Conservation (phyloP, 2,888 invertebrate genomes). For the Morpho helenor region DNA sequence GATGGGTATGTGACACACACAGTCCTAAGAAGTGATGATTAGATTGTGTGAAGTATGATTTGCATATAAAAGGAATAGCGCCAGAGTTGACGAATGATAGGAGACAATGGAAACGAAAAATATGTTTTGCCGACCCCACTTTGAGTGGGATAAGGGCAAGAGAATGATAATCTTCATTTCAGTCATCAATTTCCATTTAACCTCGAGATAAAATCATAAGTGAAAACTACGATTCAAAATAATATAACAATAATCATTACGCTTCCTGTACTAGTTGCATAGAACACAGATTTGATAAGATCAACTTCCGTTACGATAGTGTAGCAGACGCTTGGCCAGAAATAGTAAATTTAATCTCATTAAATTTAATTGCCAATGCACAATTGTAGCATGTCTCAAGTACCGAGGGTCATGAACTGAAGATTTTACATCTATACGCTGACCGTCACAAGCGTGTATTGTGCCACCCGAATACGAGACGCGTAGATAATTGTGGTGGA, state of each 20-base stretch:
- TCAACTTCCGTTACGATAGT: slow-evolving; percentile 38
- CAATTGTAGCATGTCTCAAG: slow-evolving; percentile 59
- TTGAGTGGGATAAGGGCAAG: too few species aligned
- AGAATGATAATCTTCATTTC: too few species aligned
- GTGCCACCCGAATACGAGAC: not conserved
- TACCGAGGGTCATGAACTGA: slow-evolving; percentile 47
- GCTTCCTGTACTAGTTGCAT: slow-evolving; percentile 39
- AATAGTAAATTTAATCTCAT: slow-evolving; percentile 71
- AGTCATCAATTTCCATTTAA: too few species aligned
- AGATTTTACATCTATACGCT: slow-evolving; percentile 23
- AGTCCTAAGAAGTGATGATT: too few species aligned
- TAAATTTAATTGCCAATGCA: slow-evolving; percentile 67
- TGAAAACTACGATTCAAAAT: not conserved
- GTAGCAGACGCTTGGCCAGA: slow-evolving; percentile 53
- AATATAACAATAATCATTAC: slow-evolving; percentile 15
- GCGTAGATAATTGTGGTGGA: not conserved
- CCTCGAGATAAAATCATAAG: too few species aligned
- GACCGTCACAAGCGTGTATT: slow-evolving; percentile 14
- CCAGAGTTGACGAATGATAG: not conserved
- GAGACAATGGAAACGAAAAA: too few species aligned
- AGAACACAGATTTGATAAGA: slow-evolving; percentile 43
- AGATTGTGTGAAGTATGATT: too few species aligned
- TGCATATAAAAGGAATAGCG: too few species aligned
- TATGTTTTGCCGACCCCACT: too few species aligned
- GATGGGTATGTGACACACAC: too few species aligned